Evolutionary conservation across 2,113 vertebrate genomes (phyloP), one percentile per base, ranked within the genome.

Genomic region (Solenodon paradoxus): DNA sequence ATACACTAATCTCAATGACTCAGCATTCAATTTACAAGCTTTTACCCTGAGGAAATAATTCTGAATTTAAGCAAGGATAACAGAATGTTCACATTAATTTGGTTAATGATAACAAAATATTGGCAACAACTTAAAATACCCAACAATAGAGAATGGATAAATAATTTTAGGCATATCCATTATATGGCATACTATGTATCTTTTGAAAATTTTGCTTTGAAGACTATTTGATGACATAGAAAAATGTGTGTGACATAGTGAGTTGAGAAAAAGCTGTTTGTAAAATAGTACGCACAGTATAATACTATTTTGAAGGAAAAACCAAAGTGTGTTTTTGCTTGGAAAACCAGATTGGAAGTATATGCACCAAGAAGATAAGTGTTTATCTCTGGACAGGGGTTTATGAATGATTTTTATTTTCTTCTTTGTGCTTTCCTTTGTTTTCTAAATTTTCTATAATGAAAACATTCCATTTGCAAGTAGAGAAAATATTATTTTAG

Each of bases 1-100:
- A 93, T 96, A 57, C 80, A 19, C 59, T 66, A 79, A 79, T 92
- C 49, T 72, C 80, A 88, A 30, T 92, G 80, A 97, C 71, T 97
- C 64, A 92, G 94, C 74, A 83, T 49, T 83, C 22, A 80, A 87
- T 32, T 93, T 87, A 75, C 6, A 87, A 92, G 79, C 82, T 94
- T 92, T 96, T 71, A 90, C 80, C 63, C 66, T 74, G 19, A 93
- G 80, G 74, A 96, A 87, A 72, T 71, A 87, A 80, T 95, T 93
- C 26, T 87, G 26, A 63, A 72, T 95, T 94, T 91, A 80, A 55
- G 57, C 51, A 94, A 87, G 87, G 35, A 80, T 92, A 64, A 92
- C 83, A 64, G 32, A 49, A 87, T 83, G 35, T 80, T 93, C 38
- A 63, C 59, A 5, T 3, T 81, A 87, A 87, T 93, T 66, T 83